Evolutionary conservation across 2,888 invertebrate genomes (phyloP), one percentile per base, ranked within the genome.

Genomic region (Marasmarcha lunaedactyla): DNA sequence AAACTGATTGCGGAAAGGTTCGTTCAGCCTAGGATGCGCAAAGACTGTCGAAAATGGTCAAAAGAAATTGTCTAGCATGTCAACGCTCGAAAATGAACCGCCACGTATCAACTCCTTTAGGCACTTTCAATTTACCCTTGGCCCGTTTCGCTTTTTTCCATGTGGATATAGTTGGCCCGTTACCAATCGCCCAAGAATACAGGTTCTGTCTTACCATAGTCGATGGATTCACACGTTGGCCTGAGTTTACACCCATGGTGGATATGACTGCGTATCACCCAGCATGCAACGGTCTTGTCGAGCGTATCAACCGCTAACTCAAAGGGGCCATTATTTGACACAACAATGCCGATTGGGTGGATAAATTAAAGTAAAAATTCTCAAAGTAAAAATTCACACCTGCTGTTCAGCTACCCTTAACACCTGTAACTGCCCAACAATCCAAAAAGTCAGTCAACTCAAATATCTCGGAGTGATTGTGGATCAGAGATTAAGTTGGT

Each of bases 221-320:
- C n/a, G 30, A 30, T 11, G 3, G 30, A 9, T 30, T 3, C n/a
- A 51, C 50, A 9, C 15, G 47, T 4, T 53, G 56, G 54, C 52
- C 54, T 1, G 52, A 55, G 41, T 52, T 46, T 1, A 33, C 43
- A 15, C 49, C 51, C 1, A 27, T 47, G 2, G 6, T 15, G n/a
- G 48, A 49, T 9, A 49, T 47, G 14, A 42, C 44, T 10, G 50
- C 47, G 1, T n/a, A n/a, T n/a, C n/a, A n/a, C n/a, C n/a, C n/a
- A n/a, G n/a, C n/a, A n/a, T n/a, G n/a, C n/a, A n/a, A n/a, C n/a
- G n/a, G n/a, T n/a, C n/a, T n/a, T n/a, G n/a, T n/a, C n/a, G n/a
- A n/a, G 46, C n/a, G n/a, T n/a, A n/a, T n/a, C n/a, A n/a, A n/a
- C n/a, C n/a, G n/a, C n/a, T n/a, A n/a, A n/a, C n/a, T n/a, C n/a